Evolutionary conservation across 2,113 vertebrate species (phyloP).

Genomic region (Murina feae): DNA sequence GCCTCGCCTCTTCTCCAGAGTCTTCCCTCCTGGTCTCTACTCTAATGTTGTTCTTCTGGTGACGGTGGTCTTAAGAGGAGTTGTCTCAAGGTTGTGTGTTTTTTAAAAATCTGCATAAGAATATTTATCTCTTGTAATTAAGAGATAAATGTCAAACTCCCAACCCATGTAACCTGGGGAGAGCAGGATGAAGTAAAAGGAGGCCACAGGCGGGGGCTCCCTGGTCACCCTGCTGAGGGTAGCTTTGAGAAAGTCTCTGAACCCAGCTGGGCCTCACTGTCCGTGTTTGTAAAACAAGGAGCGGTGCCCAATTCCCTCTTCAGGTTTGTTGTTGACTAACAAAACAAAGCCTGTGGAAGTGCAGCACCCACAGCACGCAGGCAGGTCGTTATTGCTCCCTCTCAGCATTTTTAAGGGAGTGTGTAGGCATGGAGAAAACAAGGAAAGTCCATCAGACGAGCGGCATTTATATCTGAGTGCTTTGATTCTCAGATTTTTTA

Average conservation of each 20-base stretch:
- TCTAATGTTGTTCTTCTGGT: background rate
- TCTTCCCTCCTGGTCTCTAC: background rate
- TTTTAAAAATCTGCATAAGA: background rate
- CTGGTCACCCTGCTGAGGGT: background rate
- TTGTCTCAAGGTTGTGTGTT: background rate
- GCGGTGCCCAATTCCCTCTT: background rate
- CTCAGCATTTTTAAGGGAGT: background rate
- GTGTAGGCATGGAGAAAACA: background rate
- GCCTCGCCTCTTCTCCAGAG: background rate
- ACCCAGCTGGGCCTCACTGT: background rate
- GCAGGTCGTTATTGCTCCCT: rapidly evolving
- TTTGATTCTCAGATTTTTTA: background rate
- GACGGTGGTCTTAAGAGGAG: background rate
- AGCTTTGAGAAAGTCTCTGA: background rate
- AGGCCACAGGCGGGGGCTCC: background rate
- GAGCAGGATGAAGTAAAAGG: rapidly evolving
- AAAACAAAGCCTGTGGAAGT: rapidly evolving
- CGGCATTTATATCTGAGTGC: background rate
- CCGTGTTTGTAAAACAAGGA: rapidly evolving
- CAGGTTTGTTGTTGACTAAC: rapidly evolving
- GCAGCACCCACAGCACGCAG: rapidly evolving
- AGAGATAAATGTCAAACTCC: background rate
- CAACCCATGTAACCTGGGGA: background rate
- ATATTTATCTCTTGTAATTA: background rate
- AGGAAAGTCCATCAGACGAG: background rate